Conservation (phyloP, 2,797 vertebrate genomes). For the Gallirallus australis region DNA sequence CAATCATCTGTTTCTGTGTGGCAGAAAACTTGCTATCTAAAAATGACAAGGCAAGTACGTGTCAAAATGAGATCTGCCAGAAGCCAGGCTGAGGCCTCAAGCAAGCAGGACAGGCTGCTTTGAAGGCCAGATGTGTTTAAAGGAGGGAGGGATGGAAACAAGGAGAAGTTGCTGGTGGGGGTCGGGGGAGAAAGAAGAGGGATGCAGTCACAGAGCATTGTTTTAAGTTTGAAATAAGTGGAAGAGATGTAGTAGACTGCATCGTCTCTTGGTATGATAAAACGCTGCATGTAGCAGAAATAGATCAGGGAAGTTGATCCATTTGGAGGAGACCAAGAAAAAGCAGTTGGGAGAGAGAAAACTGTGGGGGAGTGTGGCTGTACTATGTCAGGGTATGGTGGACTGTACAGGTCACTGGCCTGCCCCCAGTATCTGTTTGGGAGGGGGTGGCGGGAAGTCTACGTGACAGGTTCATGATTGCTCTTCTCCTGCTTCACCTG, state of each 20-base stretch:
- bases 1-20: not conserved
- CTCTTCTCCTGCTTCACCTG: not conserved
- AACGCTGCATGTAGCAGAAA: slow-evolving; percentile 18
- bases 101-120: not conserved
- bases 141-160: not conserved
- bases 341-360: not conserved
- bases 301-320: slow-evolving; percentile 2
- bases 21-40: not conserved
- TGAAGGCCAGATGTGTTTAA: not conserved
- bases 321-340: not conserved
- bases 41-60: slow-evolving; percentile 10
- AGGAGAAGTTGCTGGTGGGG: not conserved
- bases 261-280: not conserved
- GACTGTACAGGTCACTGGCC: not conserved
- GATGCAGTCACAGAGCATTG: not conserved
- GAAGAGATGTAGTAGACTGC: not conserved
- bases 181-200: not conserved
- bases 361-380: not conserved
- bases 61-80: not conserved
- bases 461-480: not conserved
- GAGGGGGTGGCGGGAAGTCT: not conserved
- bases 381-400: not conserved
- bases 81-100: not conserved
- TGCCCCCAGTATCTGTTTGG: not conserved
- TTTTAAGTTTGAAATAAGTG: not conserved